Evolutionary conservation across 2,113 vertebrate species (phyloP).

Genomic region (Sphaerodactylus townsendi): DNA sequence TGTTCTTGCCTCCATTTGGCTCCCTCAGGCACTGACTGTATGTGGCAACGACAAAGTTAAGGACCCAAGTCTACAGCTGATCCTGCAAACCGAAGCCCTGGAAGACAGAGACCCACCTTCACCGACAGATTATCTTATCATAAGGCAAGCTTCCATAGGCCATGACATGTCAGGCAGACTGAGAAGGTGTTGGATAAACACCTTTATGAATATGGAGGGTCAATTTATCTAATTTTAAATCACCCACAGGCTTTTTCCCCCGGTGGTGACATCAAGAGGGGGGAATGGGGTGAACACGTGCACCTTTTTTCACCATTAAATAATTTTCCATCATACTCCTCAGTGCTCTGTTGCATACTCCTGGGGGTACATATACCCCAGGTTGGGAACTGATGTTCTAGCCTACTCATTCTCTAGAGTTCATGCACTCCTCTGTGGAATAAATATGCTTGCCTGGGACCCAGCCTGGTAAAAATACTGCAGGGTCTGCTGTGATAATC

Average conservation of each 20-base stretch:
- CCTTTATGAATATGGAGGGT: not conserved
- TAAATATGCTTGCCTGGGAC: no score
- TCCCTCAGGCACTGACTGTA: not conserved
- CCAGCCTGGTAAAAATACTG: not conserved
- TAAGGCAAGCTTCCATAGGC: not conserved
- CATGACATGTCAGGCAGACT: not conserved
- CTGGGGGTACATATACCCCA: no score
- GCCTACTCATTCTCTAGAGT: not conserved
- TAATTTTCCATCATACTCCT: no score
- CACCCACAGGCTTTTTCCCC: no score
- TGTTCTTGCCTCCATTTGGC: not conserved
- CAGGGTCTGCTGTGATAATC: not conserved
- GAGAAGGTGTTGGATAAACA: not conserved
- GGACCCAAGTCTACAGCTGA: not conserved
- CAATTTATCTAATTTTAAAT: no score
- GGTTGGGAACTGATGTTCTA: no score
- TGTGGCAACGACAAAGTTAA: not conserved
- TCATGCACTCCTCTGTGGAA: not conserved
- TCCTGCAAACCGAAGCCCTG: not conserved
- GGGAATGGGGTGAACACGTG: no score
- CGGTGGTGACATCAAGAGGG: no score
- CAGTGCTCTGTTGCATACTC: no score
- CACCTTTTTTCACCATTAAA: no score
- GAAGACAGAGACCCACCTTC: not conserved
- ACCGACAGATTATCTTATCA: not conserved